Base-by-base conservation (phyloP, 2,888 invertebrate genomes). In the Helleia helle region DNA sequence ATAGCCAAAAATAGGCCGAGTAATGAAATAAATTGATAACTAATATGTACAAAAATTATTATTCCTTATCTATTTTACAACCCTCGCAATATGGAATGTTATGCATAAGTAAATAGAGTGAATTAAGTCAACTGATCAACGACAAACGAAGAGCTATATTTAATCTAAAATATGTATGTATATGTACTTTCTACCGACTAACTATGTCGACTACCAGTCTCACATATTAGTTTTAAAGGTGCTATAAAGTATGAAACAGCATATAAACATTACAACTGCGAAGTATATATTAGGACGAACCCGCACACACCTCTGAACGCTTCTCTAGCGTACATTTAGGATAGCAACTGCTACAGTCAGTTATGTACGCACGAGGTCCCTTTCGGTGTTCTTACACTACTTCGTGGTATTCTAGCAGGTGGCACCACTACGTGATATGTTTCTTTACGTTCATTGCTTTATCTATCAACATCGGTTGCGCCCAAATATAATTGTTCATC, bases 161-260 rank as follows among this genome's bases (percentile, higher is more conserved):
- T 39, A 67, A 58, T 70, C 75, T 79, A 77, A n/a, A n/a, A n/a
- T 75, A 79, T 69, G 68, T 67, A 74, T 76, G 69, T 77, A 76
- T 76, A 55, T 54, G 52, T 54, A 79, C 68, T 70, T 66, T 70
- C 80, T 83, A 84, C 71, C 63, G 72, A 73, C 81, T 84, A 84
- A 77, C 68, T 83, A 81, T 81, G 81, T 79, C 66, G 83, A 81
- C 83, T 83, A 84, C 83, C 84, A 84, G 84, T 84, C 84, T 84
- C 83, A 84, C 81, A 81, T 83, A 79, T 81, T 83, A 80, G 80
- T 77, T 72, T 69, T 71, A 76, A 76, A 76, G 75, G 76, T 75
- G 75, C 76, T 81, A 83, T 72, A 79, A 81, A 70, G 69, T 77
- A 76, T 62, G 71, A 76, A 77, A 72, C 64, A 65, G 70, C 65